Evolutionary conservation across 1,140 invertebrate species (phyloP).

Genomic region (Dermatophagoides farinae): DNA sequence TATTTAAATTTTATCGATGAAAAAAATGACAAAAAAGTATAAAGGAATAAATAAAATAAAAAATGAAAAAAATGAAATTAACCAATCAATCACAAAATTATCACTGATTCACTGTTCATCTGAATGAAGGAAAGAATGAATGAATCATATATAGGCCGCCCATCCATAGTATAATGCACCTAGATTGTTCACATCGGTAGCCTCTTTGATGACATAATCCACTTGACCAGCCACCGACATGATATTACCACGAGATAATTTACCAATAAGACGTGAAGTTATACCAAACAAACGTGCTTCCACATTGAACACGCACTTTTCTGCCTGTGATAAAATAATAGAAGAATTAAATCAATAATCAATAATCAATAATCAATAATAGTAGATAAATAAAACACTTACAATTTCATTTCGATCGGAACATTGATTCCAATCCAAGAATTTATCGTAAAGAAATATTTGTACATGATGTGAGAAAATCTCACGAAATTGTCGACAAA

Average conservation of each 20-base stretch:
- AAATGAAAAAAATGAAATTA: too few species aligned
- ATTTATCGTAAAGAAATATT: conserved; percentile 78
- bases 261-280: background rate
- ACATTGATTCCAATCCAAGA: conserved; percentile 41
- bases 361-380: too few species aligned
- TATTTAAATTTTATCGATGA: too few species aligned
- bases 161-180: conserved; percentile 92
- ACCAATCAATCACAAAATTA: too few species aligned
- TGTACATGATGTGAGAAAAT: conserved; percentile 67
- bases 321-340: conserved; percentile 1
- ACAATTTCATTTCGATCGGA: background rate
- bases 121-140: too few species aligned
- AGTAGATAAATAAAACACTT: background rate
- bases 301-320: background rate
- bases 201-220: conserved; percentile 5
- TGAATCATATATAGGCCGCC: conserved; percentile 37
- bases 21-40: too few species aligned
- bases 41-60: too few species aligned
- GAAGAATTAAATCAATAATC: background rate
- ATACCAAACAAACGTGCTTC: conserved; percentile 5
- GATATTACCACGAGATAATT: background rate
- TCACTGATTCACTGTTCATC: too few species aligned
- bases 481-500: conserved; percentile 56
- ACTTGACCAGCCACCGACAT: conserved; percentile 5
- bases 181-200: conserved; percentile 58